Percentiles rank a stretch among this genome's conserved stretches.
Evolutionary conservation across 2,888 invertebrate genomes (phyloP).

Genomic region (Synanthedon myopaeformis): DNA sequence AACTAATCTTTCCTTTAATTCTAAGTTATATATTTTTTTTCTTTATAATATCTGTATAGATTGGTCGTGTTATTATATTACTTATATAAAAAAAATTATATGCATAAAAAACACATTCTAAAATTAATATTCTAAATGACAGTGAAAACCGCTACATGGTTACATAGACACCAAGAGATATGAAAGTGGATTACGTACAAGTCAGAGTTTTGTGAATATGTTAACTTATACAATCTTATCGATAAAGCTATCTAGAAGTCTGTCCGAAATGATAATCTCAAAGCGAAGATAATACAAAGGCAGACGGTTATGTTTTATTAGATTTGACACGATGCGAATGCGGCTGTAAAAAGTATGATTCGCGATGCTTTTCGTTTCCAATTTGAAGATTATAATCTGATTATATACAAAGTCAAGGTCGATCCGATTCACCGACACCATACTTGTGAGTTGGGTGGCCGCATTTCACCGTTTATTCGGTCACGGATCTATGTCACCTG

Average conservation of each 20-base stretch:
- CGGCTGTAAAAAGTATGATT: constrained; percentile 37
- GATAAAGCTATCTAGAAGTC: constrained; percentile 5
- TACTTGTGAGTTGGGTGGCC: constrained; percentile 8
- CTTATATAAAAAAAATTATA: too few relatives aligned
- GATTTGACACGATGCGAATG: constrained; percentile 33
- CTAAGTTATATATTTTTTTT: too few relatives aligned
- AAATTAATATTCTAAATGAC: too few relatives aligned
- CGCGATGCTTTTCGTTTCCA: constrained; percentile 44
- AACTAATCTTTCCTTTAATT: too few relatives aligned
- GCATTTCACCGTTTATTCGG: constrained; percentile 5
- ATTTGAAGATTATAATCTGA: constrained; percentile 30
- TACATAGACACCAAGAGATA: too few relatives aligned
- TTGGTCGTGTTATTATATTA: too few relatives aligned
- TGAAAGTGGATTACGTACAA: constrained; percentile 4
- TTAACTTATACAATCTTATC: too few relatives aligned
- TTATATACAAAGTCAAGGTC: constrained; percentile 37
- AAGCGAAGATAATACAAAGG: constrained; percentile 24
- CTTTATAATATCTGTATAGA: too few relatives aligned
- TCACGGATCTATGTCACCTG: constrained; percentile 7
- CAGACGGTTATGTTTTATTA: constrained; percentile 34
- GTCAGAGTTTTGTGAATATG: too few relatives aligned
- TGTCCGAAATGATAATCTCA: constrained; percentile 38
- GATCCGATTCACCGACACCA: constrained; percentile 17
- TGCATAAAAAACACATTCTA: too few relatives aligned
- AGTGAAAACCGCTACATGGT: too few relatives aligned